Evolutionary conservation across 2,797 vertebrate species (phyloP).

Genomic region (Bradypus variegatus): DNA sequence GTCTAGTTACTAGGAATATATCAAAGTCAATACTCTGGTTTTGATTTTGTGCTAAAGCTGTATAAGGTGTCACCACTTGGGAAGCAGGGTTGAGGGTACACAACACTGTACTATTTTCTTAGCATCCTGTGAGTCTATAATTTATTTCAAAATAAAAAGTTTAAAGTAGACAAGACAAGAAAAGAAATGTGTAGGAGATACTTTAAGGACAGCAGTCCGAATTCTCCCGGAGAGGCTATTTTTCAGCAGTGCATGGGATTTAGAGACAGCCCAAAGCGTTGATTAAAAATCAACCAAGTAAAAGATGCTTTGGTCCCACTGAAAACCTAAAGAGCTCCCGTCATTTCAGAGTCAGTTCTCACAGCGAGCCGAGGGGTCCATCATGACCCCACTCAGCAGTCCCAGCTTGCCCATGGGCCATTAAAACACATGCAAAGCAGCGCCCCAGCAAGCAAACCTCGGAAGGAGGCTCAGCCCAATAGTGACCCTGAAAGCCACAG

Average conservation of each 20-base stretch:
- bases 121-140: background rate
- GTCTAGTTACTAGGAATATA: background rate
- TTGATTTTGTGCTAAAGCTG: too few relatives aligned
- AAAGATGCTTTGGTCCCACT: background rate
- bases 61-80: too few relatives aligned
- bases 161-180: too few relatives aligned
- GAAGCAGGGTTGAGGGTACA: background rate
- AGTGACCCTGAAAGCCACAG: background rate
- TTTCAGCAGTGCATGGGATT: background rate
- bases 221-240: background rate
- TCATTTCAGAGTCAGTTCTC: background rate
- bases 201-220: background rate
- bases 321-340: background rate
- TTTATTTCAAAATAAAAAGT: background rate
- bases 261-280: background rate
- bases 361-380: too few relatives aligned
- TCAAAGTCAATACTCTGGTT: too few relatives aligned
- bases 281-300: background rate
- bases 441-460: background rate
- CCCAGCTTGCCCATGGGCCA: background rate
- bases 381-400: fast-evolving
- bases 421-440: background rate
- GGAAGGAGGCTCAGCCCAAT: too few relatives aligned
- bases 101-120: background rate
- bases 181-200: background rate